phyloP scores from a whole-genome alignment of 2,113 vertebrate species.

The Catharus bicknelli region DNA sequence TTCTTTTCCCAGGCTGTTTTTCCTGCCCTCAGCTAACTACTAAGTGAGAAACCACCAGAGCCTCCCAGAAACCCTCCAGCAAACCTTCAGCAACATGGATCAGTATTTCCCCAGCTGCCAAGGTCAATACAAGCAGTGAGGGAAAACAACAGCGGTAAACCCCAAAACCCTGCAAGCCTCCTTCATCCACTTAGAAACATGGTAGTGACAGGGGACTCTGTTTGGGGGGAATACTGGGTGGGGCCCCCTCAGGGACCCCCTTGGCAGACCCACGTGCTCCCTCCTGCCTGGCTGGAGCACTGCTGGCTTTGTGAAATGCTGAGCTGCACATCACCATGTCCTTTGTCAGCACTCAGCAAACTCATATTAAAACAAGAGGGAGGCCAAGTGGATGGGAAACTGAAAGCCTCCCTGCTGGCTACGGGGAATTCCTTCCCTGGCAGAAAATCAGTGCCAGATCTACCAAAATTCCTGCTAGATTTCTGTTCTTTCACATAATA shows the following conservation, averaged over 20 bases:
- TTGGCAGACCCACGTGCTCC: accelerated
- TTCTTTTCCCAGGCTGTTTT: background rate
- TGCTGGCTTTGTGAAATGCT: background rate
- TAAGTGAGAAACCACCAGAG: background rate
- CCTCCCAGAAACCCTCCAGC: background rate
- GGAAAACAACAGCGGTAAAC: background rate
- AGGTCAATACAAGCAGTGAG: background rate
- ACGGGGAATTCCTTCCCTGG: background rate
- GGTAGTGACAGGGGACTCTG: accelerated
- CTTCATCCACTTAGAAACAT: background rate
- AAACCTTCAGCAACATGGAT: background rate
- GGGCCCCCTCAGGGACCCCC: background rate
- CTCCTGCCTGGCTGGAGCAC: accelerated
- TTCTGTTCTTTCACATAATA: background rate
- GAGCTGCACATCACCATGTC: background rate
- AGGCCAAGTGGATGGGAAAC: slow-evolving; percentile 17
- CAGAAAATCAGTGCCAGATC: background rate
- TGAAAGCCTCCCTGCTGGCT: slow-evolving; percentile 2
- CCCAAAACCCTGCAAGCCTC: background rate
- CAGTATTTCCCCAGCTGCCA: background rate
- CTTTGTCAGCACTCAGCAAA: background rate
- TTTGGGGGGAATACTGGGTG: background rate
- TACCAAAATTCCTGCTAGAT: background rate
- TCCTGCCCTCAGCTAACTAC: background rate
- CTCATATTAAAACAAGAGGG: background rate